Conservation (phyloP, 1,140 invertebrate genomes). For the Ptiloglossa arizonensis region DNA sequence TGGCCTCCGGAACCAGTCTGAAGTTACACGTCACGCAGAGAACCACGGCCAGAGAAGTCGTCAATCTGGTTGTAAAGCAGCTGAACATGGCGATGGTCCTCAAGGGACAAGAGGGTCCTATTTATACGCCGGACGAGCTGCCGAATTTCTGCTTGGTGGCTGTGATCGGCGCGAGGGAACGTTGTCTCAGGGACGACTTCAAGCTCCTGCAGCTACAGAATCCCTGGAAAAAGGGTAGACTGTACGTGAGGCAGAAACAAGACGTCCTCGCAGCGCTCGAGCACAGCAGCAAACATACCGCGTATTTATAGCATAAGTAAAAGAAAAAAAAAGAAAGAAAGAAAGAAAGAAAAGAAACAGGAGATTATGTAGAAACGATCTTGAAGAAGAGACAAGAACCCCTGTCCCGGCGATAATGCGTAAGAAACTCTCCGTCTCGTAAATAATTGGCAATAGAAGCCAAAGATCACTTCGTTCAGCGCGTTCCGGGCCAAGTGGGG, state of each 20-base stretch:
- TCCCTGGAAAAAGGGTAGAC: constrained; percentile 95
- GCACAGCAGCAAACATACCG: constrained; percentile 89
- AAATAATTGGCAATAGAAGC: constrained; percentile 36
- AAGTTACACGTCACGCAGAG: constrained; percentile 94
- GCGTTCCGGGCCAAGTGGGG: constrained; percentile 1
- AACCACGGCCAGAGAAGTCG: constrained; percentile 95
- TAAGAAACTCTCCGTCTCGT: constrained; percentile 9
- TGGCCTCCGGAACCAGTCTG: constrained; percentile 94
- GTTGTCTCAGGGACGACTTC: constrained; percentile 96
- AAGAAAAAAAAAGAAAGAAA: neutral
- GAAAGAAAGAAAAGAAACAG: neutral
- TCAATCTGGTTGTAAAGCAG: constrained; percentile 96
- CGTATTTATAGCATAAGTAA: constrained; percentile 79
- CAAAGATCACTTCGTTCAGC: constrained; percentile 24
- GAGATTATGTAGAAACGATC: neutral
- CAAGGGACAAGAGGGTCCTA: constrained; percentile 92
- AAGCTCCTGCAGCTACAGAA: constrained; percentile 95
- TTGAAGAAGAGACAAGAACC: neutral
- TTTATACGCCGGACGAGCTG: constrained; percentile 90
- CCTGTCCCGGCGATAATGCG: neutral
- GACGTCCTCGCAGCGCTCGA: constrained; percentile 93
- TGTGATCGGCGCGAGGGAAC: constrained; percentile 94
- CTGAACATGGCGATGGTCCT: constrained; percentile 95
- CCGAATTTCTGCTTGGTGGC: constrained; percentile 96
- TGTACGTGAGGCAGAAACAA: constrained; percentile 95